Evolutionary conservation across 1,140 invertebrate species (phyloP).

Genomic region (Diprion similis): DNA sequence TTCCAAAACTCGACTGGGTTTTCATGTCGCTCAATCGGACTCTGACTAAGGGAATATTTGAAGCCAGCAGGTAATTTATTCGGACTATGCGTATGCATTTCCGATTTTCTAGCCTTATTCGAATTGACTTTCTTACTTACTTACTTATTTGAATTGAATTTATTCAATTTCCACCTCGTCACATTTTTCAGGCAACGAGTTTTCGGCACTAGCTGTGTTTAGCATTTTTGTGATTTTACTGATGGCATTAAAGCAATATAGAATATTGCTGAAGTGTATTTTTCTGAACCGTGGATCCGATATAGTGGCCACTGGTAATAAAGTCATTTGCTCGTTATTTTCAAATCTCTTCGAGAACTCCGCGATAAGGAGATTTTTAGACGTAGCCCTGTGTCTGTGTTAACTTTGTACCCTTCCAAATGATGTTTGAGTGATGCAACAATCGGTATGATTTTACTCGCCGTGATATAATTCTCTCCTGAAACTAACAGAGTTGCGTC

Average conservation of each 20-base stretch:
- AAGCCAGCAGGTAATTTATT: background rate
- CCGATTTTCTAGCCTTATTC: background rate
- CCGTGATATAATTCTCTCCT: too few species aligned
- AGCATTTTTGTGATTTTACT: background rate
- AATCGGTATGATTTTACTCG: background rate
- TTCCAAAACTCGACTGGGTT: background rate
- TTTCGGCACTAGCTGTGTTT: background rate
- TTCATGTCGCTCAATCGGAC: background rate
- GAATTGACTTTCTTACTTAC: too few species aligned
- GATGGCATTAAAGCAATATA: background rate
- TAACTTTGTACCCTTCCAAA: background rate
- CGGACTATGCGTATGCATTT: background rate
- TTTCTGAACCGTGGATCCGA: background rate
- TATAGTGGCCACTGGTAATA: background rate
- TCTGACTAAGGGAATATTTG: background rate
- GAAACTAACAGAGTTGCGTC: too few species aligned
- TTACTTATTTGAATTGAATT: too few species aligned
- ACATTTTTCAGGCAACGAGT: background rate
- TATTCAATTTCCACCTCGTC: background rate
- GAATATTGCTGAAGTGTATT: background rate
- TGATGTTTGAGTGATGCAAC: background rate
- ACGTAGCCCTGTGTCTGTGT: background rate
- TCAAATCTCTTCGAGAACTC: conserved; percentile 1
- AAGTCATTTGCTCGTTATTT: background rate
- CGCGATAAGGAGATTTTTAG: background rate